These are phyloP conservation scores for Rhabdornis inornatus DNA, from an alignment of 2,113 vertebrate species.

Conservation along the genomic window DNA sequence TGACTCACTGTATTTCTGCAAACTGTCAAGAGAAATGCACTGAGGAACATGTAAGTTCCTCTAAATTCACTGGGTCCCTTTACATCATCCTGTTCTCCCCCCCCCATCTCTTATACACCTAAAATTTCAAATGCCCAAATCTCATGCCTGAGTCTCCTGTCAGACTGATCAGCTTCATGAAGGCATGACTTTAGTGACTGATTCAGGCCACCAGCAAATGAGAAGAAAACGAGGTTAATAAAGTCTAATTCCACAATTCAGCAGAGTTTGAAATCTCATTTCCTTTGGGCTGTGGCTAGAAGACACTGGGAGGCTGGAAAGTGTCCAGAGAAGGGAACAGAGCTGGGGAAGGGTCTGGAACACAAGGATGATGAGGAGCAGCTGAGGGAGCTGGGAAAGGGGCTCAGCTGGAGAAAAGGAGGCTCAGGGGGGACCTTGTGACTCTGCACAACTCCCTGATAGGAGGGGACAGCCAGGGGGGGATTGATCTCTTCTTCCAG, in stretches of 20 bases:
- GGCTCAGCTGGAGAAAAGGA: not conserved
- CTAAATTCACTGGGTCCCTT: conserved; percentile 17
- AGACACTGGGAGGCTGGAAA: not conserved
- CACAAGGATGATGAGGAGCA: not conserved
- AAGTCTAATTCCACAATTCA: not conserved
- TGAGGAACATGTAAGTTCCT: conserved; percentile 29
- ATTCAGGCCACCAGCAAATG: not conserved
- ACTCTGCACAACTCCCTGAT: not conserved
- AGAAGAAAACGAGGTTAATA: not conserved
- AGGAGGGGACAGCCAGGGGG: not conserved
- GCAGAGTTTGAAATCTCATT: not conserved
- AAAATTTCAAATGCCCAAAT: not conserved
- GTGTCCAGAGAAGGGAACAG: fast-evolving
- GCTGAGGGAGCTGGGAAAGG: not conserved
- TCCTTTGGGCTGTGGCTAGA: not conserved
- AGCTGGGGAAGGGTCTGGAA: not conserved
- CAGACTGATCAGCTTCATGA: not conserved
- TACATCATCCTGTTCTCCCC: not conserved
- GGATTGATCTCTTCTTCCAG: fast-evolving
- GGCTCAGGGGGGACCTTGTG: fast-evolving
- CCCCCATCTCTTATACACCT: not conserved
- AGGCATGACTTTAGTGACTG: not conserved
- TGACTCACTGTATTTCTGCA: conserved; percentile 57
- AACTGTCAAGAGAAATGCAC: conserved; percentile 49
- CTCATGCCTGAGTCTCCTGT: not conserved